Base-by-base conservation (phyloP, 1,140 invertebrate species). In the Teleopsis dalmanni region DNA sequence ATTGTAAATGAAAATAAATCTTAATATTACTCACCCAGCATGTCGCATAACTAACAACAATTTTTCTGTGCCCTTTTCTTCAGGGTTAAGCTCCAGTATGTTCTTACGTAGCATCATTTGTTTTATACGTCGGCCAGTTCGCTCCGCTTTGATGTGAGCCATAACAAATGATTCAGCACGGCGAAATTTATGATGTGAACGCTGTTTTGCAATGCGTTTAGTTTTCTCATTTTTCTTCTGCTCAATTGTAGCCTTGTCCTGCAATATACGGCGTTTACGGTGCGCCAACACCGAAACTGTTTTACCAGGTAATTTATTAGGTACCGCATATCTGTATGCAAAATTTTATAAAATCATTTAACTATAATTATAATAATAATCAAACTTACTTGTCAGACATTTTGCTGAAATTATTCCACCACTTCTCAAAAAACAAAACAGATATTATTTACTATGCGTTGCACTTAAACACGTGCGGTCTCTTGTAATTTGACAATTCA, bases 261-360 rank as follows among this genome's bases (percentile, higher is more conserved):
- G 58, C 11, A 55, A 48, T 27, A 70, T 65, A 3, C 68, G 57
- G n/a, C 60, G 52, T 47, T 65, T 68, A 19, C 68, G 65, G 43
- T 70, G 68, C 44, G 59, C 60, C 2, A 71, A 51, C 29, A 71
- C 60, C 5, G 63, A 63, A 4, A 71, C 56, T 29, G 68, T 70
- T 55, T 71, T 71, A 21, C 67, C 65, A 22, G 68, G 68, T 21
- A 71, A 48, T 57, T 71, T 71, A 41, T 71, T 71, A 13, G 68
- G 62, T 7, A 71, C 65, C 1, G 67, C 68, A 37, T 67, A 71
- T 61, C 65, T 71, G 14, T 3, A 47, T 45, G 3, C 13, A 2
- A 9, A 44, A 34, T 35, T 18, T 29, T 11, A 34, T 16, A 33
- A 4, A 10, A 7, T n/a, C 13, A 23, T 29, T 19, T 41, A 29